Evolutionary conservation across 2,888 invertebrate genomes (phyloP), one percentile per base, ranked within the genome.

Genomic region (Cremastinae sp.): DNA sequence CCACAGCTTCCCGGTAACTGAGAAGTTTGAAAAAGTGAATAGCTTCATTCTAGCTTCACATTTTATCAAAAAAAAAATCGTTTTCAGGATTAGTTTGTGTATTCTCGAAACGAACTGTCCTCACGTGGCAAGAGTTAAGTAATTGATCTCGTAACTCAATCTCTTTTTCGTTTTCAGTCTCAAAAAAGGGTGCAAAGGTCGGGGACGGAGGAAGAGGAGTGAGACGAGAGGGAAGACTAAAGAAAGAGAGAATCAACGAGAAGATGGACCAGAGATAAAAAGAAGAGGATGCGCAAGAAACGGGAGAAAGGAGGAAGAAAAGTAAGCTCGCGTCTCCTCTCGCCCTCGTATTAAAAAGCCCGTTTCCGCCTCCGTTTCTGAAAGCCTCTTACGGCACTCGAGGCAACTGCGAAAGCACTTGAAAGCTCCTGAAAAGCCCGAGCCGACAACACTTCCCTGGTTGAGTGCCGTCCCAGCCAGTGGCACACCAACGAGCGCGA

Each of bases 321-420:
- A 75, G 79, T 65, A 82, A 82, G 78, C 80, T 81, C 80, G 83
- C 83, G 83, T 83, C 84, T 85, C 85, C 85, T 86, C 64, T 72
- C 72, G 69, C 84, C 87, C 87, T 86, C 87, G 88, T 89, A 89
- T 89, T 89, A 89, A 89, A 89, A 89, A 89, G 87, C 87, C 88
- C 87, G 88, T 89, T 88, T 89, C 88, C 88, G 87, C 88, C 87
- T 89, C 86, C 88, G 86, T 89, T 88, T 89, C 88, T 88, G 88
- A 89, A 89, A 89, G 89, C 89, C 88, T 89, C 89, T 89, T 89
- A 89, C 86, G 86, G 87, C 87, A 89, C 89, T 89, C 88, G 88
- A 89, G 88, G 89, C 88, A 89, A 89, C 89, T 89, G 89, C 85
- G 86, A 89, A 89, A 88, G 89, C 88, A 89, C 89, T 89, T 89